These are phyloP conservation scores for Barbus barbus DNA, from an alignment of 2,113 vertebrate genomes.

Conservation along the genomic window DNA sequence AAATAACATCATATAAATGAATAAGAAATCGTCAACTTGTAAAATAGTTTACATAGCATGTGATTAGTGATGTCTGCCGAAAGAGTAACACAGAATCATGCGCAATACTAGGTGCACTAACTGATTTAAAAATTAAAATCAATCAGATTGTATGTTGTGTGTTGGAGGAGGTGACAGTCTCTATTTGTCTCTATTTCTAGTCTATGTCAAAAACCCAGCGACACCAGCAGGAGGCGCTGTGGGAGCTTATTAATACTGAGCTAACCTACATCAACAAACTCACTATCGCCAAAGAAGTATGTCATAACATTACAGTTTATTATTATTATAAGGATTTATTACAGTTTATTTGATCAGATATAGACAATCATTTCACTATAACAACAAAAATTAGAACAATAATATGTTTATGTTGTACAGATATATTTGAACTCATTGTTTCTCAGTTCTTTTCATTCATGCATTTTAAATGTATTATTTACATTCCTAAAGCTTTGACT, in stretches of 20 bases:
- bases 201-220: conserved; percentile 76
- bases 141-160: background rate
- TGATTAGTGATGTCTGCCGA: background rate
- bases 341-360: no score
- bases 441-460: background rate
- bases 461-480: background rate
- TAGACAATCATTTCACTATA: background rate
- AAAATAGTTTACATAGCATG: no score
- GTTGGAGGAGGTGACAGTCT: no score
- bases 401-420: background rate
- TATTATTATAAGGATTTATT: background rate
- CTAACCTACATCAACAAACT: conserved; percentile 80
- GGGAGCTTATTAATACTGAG: conserved; percentile 84
- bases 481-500: background rate
- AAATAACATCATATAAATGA: no score
- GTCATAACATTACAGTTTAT: background rate
- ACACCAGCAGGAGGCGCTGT: conserved; percentile 85
- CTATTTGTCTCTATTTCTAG: conserved; percentile 60
- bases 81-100: background rate
- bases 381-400: background rate
- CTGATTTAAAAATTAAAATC: no score
- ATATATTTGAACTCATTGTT: background rate
- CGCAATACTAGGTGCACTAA: background rate
- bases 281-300: conserved; percentile 77
- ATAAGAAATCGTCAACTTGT: no score